Evolutionary conservation across 2,113 vertebrate species (phyloP), one percentile per base, ranked within the genome.

Genomic region (Crypturellus undulatus): DNA sequence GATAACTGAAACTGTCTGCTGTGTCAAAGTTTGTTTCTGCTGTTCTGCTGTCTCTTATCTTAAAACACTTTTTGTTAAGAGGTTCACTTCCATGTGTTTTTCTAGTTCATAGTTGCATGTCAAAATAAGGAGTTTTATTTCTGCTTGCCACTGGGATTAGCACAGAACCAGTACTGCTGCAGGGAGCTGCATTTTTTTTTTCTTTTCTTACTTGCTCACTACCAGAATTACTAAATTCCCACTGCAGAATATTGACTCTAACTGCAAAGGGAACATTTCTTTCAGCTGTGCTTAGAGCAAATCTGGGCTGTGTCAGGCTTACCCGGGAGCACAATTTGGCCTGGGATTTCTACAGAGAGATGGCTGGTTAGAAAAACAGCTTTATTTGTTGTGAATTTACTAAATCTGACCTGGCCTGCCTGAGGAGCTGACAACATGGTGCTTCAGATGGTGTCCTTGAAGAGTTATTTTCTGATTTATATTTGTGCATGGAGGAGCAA

Each of bases 311-410:
- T 58, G 26, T 14, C 45, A 84, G 22, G 28, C 65, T 60, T 87
- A 43, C 62, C 52, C 0, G 0, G 45, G 24, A 43, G 59, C 49
- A 62, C 18, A 67, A 32, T 0, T 0, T 25, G 6, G 51, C 73
- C 87, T 95, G 76, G 63, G 70, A 79, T 73, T 87, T 34, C 59
- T 67, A 21, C 60, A 71, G 87, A 83, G 75, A 90, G 34, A 24
- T 70, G 36, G 51, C 10, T n/a, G 17, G 5, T 83, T 89, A 42
- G 79, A 83, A 90, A 64, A 81, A 24, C 56, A 68, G 1, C 56
- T 67, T 83, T 17, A 21, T 79, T 79, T 63, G 28, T 51, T 82
- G 59, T 68, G 87, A 38, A 52, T 73, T 77, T 83, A 78, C 34
- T 88, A 59, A 52, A 73, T 62, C 76, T 90, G 32, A 56, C 94